These are phyloP conservation scores for Wasmannia auropunctata DNA, from an alignment of 1,140 invertebrate species.

Conservation along the genomic window DNA sequence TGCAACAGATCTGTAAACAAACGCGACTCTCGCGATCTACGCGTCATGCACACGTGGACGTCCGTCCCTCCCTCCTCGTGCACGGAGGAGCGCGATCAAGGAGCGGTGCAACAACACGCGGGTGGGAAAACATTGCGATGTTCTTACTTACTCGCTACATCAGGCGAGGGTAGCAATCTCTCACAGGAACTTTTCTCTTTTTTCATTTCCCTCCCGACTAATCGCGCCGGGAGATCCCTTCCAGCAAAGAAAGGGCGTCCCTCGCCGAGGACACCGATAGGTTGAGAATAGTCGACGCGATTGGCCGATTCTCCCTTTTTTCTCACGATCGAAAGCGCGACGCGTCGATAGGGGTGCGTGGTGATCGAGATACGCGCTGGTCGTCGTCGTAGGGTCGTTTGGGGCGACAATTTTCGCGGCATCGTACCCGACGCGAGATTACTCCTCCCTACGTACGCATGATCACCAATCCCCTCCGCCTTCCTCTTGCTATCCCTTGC, in stretches of 20 bases:
- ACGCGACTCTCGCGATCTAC: slow-evolving; percentile 24
- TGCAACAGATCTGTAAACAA: slow-evolving; percentile 34
- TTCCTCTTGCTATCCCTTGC: not conserved
- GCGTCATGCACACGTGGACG: slow-evolving; percentile 43
- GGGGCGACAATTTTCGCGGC: not conserved
- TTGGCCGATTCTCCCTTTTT: not conserved
- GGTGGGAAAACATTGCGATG: not conserved
- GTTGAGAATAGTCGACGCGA: not conserved
- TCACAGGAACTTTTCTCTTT: not conserved
- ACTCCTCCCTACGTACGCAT: slow-evolving; percentile 34
- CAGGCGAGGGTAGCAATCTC: not conserved
- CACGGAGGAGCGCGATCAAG: slow-evolving; percentile 9
- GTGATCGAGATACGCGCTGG: not conserved
- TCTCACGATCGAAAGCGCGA: slow-evolving; percentile 11
- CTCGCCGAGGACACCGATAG: not conserved
- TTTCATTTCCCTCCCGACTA: not conserved
- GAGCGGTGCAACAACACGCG: not conserved
- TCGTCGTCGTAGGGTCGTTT: slow-evolving; percentile 2
- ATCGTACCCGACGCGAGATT: slow-evolving; percentile 5
- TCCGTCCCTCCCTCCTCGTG: not conserved
- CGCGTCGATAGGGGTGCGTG: not conserved
- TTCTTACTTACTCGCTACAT: slow-evolving; percentile 32
- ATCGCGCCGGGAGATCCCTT: not conserved
- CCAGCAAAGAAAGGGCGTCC: not conserved
- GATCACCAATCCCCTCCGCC: slow-evolving; percentile 2